Percentiles rank a stretch among this genome's conserved stretches.
phyloP scores from a whole-genome alignment of 2,797 vertebrate genomes.

The Myoxocephalus aenaeus region DNA sequence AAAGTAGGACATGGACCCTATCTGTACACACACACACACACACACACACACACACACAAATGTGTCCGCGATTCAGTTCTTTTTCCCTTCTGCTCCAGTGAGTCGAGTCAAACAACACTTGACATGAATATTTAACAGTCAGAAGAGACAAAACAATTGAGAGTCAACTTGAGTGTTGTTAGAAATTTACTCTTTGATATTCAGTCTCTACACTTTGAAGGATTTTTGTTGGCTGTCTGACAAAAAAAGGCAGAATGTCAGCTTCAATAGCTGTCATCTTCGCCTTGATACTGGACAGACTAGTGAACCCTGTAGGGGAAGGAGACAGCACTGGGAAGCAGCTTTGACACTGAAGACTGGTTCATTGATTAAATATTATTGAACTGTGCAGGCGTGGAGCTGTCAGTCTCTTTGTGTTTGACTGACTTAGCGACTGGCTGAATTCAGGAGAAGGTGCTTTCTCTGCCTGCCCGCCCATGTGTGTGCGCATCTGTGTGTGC shows the following conservation, averaged over 20 bases:
- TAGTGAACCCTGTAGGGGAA: conserved; percentile 42
- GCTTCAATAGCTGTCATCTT: conserved; percentile 46
- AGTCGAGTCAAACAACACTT: conserved; percentile 73
- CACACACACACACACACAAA: conserved; percentile 32
- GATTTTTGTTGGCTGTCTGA: conserved; percentile 51
- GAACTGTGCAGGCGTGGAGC: conserved; percentile 60
- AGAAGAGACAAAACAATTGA: conserved; percentile 70
- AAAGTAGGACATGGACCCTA: conserved; percentile 56
- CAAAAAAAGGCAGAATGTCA: conserved; percentile 40
- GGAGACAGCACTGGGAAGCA: conserved; percentile 49
- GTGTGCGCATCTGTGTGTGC: conserved; percentile 53
- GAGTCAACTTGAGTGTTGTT: conserved; percentile 65
- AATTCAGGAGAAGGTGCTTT: conserved; percentile 48
- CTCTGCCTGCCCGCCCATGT: conserved; percentile 35
- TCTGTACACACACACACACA: conserved; percentile 18
- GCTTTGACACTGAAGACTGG: conserved; percentile 64
- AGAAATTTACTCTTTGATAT: conserved; percentile 69
- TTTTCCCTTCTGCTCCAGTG: conserved; percentile 63
- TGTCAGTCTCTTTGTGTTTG: conserved; percentile 71
- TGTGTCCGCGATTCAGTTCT: conserved; percentile 61
- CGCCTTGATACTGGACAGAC: conserved; percentile 36
- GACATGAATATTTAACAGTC: conserved; percentile 80
- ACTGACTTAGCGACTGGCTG: conserved; percentile 64
- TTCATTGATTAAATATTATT: conserved; percentile 78
- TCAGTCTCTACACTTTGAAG: conserved; percentile 60